Conservation (phyloP, 2,888 invertebrate species). For the Phragmatobia fuliginosa region DNA sequence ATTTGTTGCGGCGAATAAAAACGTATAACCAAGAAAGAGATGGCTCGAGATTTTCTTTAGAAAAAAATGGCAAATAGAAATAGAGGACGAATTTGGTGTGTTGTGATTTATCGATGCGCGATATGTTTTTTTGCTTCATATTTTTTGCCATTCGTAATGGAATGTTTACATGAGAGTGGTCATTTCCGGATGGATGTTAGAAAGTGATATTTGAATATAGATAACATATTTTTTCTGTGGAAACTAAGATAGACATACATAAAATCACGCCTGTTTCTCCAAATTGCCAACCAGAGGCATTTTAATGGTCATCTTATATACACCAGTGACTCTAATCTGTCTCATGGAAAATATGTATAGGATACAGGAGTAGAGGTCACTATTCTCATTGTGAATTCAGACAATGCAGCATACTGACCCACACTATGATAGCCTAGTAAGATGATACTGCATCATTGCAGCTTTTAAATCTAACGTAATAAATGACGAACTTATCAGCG, state of each 20-base stretch:
- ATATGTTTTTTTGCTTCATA: not conserved
- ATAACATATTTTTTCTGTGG: not conserved
- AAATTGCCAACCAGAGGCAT: too few relatives aligned
- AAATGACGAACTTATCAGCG: too few relatives aligned
- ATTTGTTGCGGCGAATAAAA: slow-evolving; percentile 8
- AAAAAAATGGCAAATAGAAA: not conserved
- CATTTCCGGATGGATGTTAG: slow-evolving; percentile 4
- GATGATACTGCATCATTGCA: too few relatives aligned
- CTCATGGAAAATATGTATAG: too few relatives aligned
- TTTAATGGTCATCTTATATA: too few relatives aligned
- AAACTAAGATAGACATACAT: not conserved
- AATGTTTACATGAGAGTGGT: slow-evolving; percentile 4
- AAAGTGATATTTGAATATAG: not conserved
- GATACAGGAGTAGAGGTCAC: too few relatives aligned
- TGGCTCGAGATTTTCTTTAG: slow-evolving; percentile 1
- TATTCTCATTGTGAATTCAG: too few relatives aligned
- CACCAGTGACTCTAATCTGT: too few relatives aligned
- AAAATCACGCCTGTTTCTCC: too few relatives aligned
- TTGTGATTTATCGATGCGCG: slow-evolving; percentile 3
- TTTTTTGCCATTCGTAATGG: not conserved
- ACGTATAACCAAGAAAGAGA: slow-evolving; percentile 5
- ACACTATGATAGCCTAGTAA: too few relatives aligned
- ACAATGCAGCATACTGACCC: too few relatives aligned
- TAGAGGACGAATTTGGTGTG: not conserved
- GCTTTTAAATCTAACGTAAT: too few relatives aligned